Conservation (phyloP, 1,140 invertebrate species). For the Pseudomyrmex cubaensis region DNA sequence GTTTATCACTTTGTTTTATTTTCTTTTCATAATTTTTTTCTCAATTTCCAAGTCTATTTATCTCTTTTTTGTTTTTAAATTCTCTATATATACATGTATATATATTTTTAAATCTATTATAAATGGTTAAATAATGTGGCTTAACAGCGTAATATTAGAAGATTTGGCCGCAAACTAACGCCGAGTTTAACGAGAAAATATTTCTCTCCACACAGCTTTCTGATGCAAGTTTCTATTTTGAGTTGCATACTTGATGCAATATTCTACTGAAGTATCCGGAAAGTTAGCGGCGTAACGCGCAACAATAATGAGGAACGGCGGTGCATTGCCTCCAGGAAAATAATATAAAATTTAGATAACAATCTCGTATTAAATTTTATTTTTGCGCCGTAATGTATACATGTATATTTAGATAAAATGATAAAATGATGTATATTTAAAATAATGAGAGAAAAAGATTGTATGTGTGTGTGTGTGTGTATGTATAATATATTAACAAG, state of each 20-base stretch:
- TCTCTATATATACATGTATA: neutral
- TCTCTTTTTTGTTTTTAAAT: neutral
- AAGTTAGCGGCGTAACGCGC: slow-evolving; percentile 26
- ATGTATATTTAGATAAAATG: neutral
- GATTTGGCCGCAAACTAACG: neutral
- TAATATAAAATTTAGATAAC: slow-evolving; percentile 32
- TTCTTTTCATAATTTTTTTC: neutral
- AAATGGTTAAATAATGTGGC: slow-evolving; percentile 20
- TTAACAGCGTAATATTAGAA: neutral
- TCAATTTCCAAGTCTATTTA: no score
- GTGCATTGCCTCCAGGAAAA: slow-evolving; percentile 2
- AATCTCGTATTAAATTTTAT: slow-evolving; percentile 13
- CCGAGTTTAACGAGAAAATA: slow-evolving; percentile 8
- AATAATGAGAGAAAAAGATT: no score
- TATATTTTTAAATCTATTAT: neutral
- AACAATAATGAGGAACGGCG: slow-evolving; percentile 30
- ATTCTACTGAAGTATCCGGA: slow-evolving; percentile 19
- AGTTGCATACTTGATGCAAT: slow-evolving; percentile 38
- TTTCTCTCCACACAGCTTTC: slow-evolving; percentile 7
- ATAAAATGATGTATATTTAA: neutral
- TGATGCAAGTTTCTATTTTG: slow-evolving; percentile 40
- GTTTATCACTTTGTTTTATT: neutral
- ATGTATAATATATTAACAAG: no score
- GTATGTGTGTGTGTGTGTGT: no score
- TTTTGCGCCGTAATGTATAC: neutral